Percentiles rank a stretch among this genome's conserved stretches.
Evolutionary conservation across 92 coral and sea anemone genomes (phyloP).

Genomic region (Ricordea florida): DNA sequence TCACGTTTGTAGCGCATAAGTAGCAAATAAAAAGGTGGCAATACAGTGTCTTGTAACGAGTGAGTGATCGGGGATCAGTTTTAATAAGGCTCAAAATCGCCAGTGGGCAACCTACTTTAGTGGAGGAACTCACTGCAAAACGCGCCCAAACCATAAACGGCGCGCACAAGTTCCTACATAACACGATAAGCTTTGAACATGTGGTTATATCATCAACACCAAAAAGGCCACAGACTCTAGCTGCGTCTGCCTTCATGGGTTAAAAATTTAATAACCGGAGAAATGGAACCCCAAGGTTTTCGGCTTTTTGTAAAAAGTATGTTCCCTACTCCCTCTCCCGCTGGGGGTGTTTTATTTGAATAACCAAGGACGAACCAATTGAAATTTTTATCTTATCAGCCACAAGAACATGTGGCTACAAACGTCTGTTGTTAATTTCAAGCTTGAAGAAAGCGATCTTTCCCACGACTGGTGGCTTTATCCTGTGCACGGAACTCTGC

Average conservation of each 20-base stretch:
- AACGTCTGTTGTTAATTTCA: conserved; percentile 19
- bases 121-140: too few relatives aligned
- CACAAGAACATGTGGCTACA: conserved; percentile 43
- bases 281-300: conserved; percentile 66
- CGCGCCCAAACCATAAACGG: background rate
- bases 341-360: conserved; percentile 25
- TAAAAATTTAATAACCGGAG: conserved; percentile 57
- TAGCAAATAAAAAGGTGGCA: too few relatives aligned
- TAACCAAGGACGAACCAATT: conserved; percentile 7
- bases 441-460: conserved; percentile 10
- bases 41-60: too few relatives aligned
- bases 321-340: conserved; percentile 51
- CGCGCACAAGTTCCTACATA: background rate
- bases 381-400: conserved; percentile 23
- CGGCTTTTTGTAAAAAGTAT: conserved; percentile 46
- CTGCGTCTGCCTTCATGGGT: conserved; percentile 42
- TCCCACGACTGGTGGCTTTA: background rate
- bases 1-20: too few relatives aligned
- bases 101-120: too few relatives aligned
- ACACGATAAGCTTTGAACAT: background rate
- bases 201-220: background rate
- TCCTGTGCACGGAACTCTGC: too few relatives aligned
- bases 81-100: too few relatives aligned
- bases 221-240: conserved; percentile 13
- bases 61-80: too few relatives aligned